Evolutionary conservation across 2,888 invertebrate species (phyloP), one percentile per base, ranked within the genome.

Genomic region (Timema podura): DNA sequence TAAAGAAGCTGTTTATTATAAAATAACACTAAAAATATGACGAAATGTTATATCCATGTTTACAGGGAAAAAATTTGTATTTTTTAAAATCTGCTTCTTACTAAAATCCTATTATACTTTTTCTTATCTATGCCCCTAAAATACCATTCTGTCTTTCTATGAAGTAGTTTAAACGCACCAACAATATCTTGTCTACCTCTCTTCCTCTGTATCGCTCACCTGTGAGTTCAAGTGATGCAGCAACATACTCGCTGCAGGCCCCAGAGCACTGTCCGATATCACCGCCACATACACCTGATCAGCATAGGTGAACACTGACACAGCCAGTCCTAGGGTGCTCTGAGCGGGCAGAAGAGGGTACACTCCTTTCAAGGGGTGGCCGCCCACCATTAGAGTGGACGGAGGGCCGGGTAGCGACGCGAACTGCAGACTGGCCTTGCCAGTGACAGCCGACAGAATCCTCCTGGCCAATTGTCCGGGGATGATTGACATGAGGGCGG

Each of bases 261-360:
- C 76, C n/a, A 77, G 73, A 0, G 76, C 74, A 59, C 73, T 73
- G 68, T 78, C 77, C 0, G 84, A 80, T n/a, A 83, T 79, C 48
- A 85, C 83, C 11, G 83, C 80, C 74, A 86, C 78, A 72, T 82
- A 82, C 57, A 85, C 78, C 74, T 82, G 81, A 74, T 85, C 83
- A 11, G 82, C 82, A 76, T 85, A 85, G 54, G 83, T 83, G 74
- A 85, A 80, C 71, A 84, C 82, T 9, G 85, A 83, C 49, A 85
- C 80, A 1, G 83, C 81, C 47, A 85, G 77, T 9, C 83, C 82
- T 64, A 84, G 79, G 45, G 80, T 78, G 16, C 81, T 80, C 48
- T 82, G 79, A 6, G 84, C 82, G 2, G 85, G 84, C 74, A 83
- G 79, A 79, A 84, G 75, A n/a, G 80, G 78, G 72, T 79, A 80